Evolutionary conservation across 92 coral and sea anemone genomes (phyloP), one percentile per base, ranked within the genome.

Genomic region (Porites divaricata): DNA sequence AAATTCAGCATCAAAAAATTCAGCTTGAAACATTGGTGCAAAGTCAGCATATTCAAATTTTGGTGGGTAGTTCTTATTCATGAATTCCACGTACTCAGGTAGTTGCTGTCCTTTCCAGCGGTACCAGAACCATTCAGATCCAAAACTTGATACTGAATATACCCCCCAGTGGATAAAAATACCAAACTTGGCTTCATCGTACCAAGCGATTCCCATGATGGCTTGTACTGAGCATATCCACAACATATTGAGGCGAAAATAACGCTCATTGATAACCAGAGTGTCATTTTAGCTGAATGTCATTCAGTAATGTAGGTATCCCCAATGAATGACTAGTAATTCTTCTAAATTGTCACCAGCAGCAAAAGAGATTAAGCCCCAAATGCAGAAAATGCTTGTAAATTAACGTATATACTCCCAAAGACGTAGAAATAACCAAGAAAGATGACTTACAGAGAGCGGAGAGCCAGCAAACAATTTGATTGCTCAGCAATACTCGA

Each of bases 11-110:
- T 95, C 92, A 67, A 95, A 95, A 77, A 93, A 83, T 73, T 95
- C 98, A 1, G 98, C 98, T 19, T 76, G 88, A 59, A 95, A 93
- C 96, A 95, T 93, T 24, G 98, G 95, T 1, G 91, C 98, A 93
- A 95, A 95, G 76, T 95, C 98, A 41, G 93, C 90, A 81, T 95
- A 95, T 20, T 83, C 74, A 69, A 92, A 95, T 10, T 81, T 90
- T 16, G 98, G 98, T 45, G 92, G 93, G 54, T 92, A 94, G 73
- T 92, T 94, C 74, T 94, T 79, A 72, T 92, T 89, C 98, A 89
- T 92, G 76, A 94, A 94, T 22, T 92, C 86, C 75, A 87, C 92
- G 78, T 87, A 89, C 16, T 83, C 72, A 23, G 93, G 86, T 56
- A 51, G 74, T 50, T 84, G 81, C 22, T 81, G 76, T 1, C 86